Base-by-base conservation (phyloP, 2,797 vertebrate genomes). In the Sebastes nivosus region DNA sequence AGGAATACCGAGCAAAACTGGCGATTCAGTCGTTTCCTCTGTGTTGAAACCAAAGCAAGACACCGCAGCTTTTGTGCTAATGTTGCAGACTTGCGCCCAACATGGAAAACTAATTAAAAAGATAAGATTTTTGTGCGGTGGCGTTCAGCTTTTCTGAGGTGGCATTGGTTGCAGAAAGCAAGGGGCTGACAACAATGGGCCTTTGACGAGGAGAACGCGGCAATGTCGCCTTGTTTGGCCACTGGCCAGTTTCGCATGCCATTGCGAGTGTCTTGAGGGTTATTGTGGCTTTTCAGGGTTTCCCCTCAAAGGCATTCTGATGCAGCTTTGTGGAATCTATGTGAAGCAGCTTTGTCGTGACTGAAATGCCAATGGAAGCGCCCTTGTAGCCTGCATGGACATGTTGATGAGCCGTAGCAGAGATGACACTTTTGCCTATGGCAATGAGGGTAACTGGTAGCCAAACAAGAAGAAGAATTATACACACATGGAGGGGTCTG, bases 211-310 rank as follows among this genome's bases (percentile, higher is more conserved):
- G 75, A 87, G 83, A 88, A 89, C 89, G 77, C 50, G 64, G 81
- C 92, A 88, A 90, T 95, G 95, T 96, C 92, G 93, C 96, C 94
- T 94, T 93, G 73, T 92, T 96, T 97, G 96, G 96, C 95, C 85
- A 55, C 82, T 6, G 77, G 86, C 92, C 93, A 93, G 83, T 88
- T 93, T 90, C 80, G 80, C 92, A 90, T 94, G 85, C 80, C 95
- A 95, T 92, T 87, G 76, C 84, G 87, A 91, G 84, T 94, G 86
- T 93, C 90, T 90, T 83, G 55, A 88, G 91, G 89, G 89, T 94
- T 94, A 88, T 89, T 93, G 82, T 94, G 91, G 91, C 86, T 94
- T 95, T 89, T 95, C 88, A 92, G 89, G 93, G 87, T 93, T 88
- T 91, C 80, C 89, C 91, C 90, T 88, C 65, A 89, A 94, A 89